phyloP scores from a whole-genome alignment of 2,113 vertebrate species.

The Shinisaurus crocodilurus region DNA sequence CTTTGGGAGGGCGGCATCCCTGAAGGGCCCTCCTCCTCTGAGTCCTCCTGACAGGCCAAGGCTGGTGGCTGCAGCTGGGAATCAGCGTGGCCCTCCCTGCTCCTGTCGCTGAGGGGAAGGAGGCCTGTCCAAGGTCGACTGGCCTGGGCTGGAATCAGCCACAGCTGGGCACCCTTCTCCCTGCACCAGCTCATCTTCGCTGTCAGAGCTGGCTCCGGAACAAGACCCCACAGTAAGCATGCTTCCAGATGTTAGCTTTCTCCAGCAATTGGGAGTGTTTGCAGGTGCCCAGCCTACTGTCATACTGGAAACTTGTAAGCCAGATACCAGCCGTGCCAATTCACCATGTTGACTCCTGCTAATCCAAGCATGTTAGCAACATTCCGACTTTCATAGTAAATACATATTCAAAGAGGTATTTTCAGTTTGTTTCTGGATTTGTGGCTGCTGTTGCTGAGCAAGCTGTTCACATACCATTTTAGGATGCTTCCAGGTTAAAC shows the following conservation, averaged over 20 bases:
- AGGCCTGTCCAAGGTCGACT: no score
- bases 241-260: background rate
- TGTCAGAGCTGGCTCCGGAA: no score
- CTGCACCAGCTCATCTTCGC: no score
- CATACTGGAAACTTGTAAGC: background rate
- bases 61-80: no score
- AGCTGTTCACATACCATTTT: background rate
- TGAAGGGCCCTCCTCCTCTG: no score
- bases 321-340: background rate
- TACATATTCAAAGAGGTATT: background rate
- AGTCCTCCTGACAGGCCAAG: no score
- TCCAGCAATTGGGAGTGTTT: background rate
- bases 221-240: no score
- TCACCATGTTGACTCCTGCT: background rate
- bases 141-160: no score
- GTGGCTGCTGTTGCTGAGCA: background rate
- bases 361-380: background rate
- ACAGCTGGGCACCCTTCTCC: no score
- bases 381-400: background rate
- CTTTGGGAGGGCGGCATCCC: no score
- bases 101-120: no score
- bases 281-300: background rate
- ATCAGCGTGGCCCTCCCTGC: no score
- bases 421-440: background rate
- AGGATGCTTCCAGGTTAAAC: background rate